These are phyloP conservation scores for Drosophila pseudotalamancana DNA, from an alignment of 2,888 invertebrate genomes.

Conservation along the genomic window DNA sequence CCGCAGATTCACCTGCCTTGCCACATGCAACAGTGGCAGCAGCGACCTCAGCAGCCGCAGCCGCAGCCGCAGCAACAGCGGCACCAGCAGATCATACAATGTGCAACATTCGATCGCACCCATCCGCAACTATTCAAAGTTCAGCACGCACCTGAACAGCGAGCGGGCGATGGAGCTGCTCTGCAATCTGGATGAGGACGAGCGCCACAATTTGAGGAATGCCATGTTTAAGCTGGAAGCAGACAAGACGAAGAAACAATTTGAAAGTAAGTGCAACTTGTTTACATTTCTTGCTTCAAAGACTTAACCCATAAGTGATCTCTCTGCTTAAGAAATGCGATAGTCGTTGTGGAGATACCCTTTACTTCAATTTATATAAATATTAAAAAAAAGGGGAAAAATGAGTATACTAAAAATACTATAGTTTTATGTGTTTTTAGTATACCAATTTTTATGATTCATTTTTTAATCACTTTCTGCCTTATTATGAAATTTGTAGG, in stretches of 20 bases:
- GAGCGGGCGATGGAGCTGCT: slow-evolving; percentile 90
- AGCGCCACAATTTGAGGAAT: slow-evolving; percentile 88
- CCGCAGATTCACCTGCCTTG: slow-evolving; percentile 20
- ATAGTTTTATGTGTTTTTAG: too few relatives aligned
- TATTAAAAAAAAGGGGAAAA: too few relatives aligned
- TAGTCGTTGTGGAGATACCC: too few relatives aligned
- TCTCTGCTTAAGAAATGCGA: neutral
- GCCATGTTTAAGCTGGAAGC: slow-evolving; percentile 91
- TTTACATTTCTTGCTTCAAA: neutral
- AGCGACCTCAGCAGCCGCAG: neutral
- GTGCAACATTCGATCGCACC: neutral
- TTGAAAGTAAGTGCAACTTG: slow-evolving; percentile 88
- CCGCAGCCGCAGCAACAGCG: neutral
- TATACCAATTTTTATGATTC: too few relatives aligned
- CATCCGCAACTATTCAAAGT: slow-evolving; percentile 56
- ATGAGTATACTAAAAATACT: neutral
- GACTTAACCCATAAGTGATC: neutral
- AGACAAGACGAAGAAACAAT: slow-evolving; percentile 90
- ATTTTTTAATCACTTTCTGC: too few relatives aligned
- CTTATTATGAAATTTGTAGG: too few relatives aligned
- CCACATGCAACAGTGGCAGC: slow-evolving; percentile 4
- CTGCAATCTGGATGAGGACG: slow-evolving; percentile 89
- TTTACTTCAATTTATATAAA: too few relatives aligned
- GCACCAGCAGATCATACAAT: too few relatives aligned
- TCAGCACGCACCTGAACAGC: slow-evolving; percentile 84